Evolutionary conservation across 1,140 invertebrate species (phyloP), one percentile per base, ranked within the genome.

Genomic region (Bombus balteatus): DNA sequence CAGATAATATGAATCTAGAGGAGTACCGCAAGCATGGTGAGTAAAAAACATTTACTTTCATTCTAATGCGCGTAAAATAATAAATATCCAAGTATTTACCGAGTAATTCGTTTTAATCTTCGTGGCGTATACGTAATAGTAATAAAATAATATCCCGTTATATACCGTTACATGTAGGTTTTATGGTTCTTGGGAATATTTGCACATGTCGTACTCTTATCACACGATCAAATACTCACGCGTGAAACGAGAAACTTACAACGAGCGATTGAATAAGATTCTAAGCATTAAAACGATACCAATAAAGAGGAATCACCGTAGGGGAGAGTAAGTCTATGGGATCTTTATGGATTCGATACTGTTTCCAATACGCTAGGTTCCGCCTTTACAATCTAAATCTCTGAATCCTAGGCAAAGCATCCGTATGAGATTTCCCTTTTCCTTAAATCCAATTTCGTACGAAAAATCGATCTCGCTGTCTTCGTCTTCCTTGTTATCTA

Each of bases 21-120:
- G 95, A 96, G 57, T 96, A 96, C 82, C 95, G 95, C 34, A 93
- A 93, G 87, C 90, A 95, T 92, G 95, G 95, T 96, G 85, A 95
- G 94, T 90, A 74, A 81, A 4, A 39, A 65, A 4, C 3, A 12
- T 43, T 74, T 10, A 18, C 15, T 43, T 32, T 22, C 41, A 32
- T 22, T 32, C n/a, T 39, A 9, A 57, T 12, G 18, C 22, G 6
- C 57, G 41, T 22, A 3, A 43, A 73, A 32, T 43, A 22, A 1
- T 32, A 43, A n/a, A 47, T 74, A 22, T 37, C 12, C 10, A 72
- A 34, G 13, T 28, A 28, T 72, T 72, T 25, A 41, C 4, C 10
- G 13, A 39, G n/a, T 28, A n/a, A 28, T 72, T 72, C 10, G 0
- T 39, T 13, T 71, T 39, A 13, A 22, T 22, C 47, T 8, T 8